A percentile compares a stretch with the other conserved stretches of the same genome.
phyloP scores from a whole-genome alignment of 2,888 invertebrate species.

The Xanthostigma xanthostigma region DNA sequence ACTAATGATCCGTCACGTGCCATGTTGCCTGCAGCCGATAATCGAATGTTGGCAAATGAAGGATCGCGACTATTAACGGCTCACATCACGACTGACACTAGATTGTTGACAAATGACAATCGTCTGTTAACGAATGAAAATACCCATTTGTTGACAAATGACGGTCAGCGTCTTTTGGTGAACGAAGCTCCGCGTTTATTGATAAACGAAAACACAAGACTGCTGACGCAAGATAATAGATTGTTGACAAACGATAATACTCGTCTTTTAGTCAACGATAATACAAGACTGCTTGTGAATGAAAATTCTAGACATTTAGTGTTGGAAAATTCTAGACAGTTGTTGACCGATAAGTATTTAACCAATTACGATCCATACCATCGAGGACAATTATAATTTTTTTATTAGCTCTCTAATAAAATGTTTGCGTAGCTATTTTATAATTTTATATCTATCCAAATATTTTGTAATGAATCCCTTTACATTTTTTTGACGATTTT shows the following conservation, averaged over 20 bases:
- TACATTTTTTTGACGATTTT: too few relatives aligned
- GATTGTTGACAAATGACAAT: slow-evolving; percentile 16
- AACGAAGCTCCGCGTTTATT: slow-evolving; percentile 23
- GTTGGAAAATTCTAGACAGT: slow-evolving; percentile 21
- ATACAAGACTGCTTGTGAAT: slow-evolving; percentile 19
- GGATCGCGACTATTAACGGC: slow-evolving; percentile 6
- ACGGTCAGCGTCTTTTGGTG: slow-evolving; percentile 22
- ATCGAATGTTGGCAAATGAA: too few relatives aligned
- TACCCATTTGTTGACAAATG: slow-evolving; percentile 23
- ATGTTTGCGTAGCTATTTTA: too few relatives aligned
- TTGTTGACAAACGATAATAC: slow-evolving; percentile 20
- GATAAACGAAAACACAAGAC: slow-evolving; percentile 16
- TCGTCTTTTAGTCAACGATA: slow-evolving; percentile 24
- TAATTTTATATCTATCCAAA: too few relatives aligned
- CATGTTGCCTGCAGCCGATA: too few relatives aligned
- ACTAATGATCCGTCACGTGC: too few relatives aligned
- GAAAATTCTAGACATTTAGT: slow-evolving; percentile 14
- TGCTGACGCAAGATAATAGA: slow-evolving; percentile 20
- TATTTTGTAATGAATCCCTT: too few relatives aligned
- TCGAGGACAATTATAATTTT: slow-evolving; percentile 25
- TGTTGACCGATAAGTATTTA: slow-evolving; percentile 29
- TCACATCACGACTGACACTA: slow-evolving; percentile 13
- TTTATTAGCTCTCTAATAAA: neutral
- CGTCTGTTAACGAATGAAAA: slow-evolving; percentile 19
- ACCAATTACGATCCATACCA: slow-evolving; percentile 29